A percentile compares a stretch with the other conserved stretches of the same genome.
Conservation (phyloP, 1,140 invertebrate genomes). For the Archegozetes longisetosus region DNA sequence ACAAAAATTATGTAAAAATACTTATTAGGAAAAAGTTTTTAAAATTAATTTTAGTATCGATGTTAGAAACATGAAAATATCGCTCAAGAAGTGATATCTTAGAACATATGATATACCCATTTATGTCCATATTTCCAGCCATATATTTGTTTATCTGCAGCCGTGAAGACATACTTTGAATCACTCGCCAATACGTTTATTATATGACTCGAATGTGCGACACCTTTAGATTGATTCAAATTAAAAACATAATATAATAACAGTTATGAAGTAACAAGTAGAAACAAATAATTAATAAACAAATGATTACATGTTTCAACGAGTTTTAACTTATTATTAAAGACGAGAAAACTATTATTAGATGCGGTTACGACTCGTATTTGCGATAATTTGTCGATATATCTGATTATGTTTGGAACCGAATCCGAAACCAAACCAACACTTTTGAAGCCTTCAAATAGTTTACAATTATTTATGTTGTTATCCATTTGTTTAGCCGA, state of each 20-base stretch:
- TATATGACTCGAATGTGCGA: conserved; percentile 44
- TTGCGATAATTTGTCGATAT: conserved; percentile 16
- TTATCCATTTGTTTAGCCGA: too few species aligned
- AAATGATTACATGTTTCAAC: conserved; percentile 16
- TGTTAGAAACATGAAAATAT: too few species aligned
- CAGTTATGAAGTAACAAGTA: neutral
- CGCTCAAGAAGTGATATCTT: too few species aligned
- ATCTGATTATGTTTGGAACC: conserved; percentile 14
- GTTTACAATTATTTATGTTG: too few species aligned
- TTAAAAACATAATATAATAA: neutral
- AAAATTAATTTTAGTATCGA: too few species aligned
- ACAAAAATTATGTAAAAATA: too few species aligned
- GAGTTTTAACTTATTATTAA: conserved; percentile 15
- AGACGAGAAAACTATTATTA: conserved; percentile 15
- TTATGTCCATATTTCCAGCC: conserved; percentile 60
- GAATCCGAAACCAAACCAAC: conserved; percentile 11
- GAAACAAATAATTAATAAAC: neutral
- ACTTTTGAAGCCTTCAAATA: conserved; percentile 18
- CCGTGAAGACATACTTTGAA: conserved; percentile 62
- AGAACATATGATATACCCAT: conserved; percentile 2
- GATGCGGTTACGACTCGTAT: conserved; percentile 13
- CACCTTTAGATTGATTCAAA: conserved; percentile 7
- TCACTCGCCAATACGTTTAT: conserved; percentile 62
- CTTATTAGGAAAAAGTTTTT: too few species aligned
- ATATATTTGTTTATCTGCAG: conserved; percentile 51